Base-by-base conservation (phyloP, 2,797 vertebrate genomes). In the Myotis myotis region DNA sequence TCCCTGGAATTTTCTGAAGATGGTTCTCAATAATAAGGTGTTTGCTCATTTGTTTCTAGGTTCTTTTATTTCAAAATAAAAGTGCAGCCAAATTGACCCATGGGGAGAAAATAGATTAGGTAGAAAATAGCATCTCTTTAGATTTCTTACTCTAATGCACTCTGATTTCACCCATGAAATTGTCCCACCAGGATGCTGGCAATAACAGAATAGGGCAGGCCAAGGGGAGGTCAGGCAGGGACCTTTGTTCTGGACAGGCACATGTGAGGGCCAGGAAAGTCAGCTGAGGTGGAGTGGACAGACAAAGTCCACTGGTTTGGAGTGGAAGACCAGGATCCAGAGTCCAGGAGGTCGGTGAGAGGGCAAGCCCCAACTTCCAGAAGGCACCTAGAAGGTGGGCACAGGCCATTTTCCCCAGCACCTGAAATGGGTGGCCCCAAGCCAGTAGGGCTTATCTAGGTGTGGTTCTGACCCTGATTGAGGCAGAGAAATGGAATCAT, bases 11-110 rank as follows among this genome's bases (percentile, higher is more conserved):
- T 79, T 93, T 97, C 82, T 93, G 90, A 68, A 62, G 62, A 87
- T 93, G 87, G 55, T 94, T 95, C 94, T 98, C 51, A 88, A 92
- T 93, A 96, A 89, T 81, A 96, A 95, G 72, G 70, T 97, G 41
- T 95, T 93, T 95, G 62, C 85, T 82, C 80, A 96, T 96, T 96
- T 94, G 57, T 97, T 96, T 96, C 62, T 92, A 93, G 87, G 20
- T 94, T 96, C 88, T 95, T 96, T 92, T 80, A 86, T 97, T 97
- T 97, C 92, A 95, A 95, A 96, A 96, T 89, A 97, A 94, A 95
- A 97, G 86, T 93, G 75, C 74, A 96, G 92, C 88, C 93, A 92
- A 92, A 96, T 81, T 92, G 96, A 97, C 92, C 96, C 88, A 88
- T 38, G 70, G 96, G 92, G 96, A 96, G 96, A 93, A 96, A 96